These are phyloP conservation scores for Eclectus roratus DNA, from an alignment of 2,113 vertebrate species.

Conservation along the genomic window DNA sequence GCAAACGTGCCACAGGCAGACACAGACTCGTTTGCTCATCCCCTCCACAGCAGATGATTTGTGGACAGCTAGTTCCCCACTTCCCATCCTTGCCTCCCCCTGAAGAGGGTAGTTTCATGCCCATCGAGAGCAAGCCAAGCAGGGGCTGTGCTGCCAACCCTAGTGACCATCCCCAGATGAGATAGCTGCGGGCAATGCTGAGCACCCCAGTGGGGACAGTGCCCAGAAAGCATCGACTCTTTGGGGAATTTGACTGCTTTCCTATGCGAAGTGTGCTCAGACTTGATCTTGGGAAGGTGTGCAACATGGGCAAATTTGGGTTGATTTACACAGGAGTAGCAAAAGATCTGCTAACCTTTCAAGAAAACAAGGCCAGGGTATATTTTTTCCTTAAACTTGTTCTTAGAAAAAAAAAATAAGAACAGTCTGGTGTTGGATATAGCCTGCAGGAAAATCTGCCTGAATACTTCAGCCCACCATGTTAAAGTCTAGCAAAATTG, in stretches of 20 bases:
- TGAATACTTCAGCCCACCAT: background rate
- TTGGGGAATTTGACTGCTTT: background rate
- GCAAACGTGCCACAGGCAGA: accelerated
- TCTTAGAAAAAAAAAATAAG: background rate
- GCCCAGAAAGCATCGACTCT: background rate
- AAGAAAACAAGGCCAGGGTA: background rate
- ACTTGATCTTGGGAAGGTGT: background rate
- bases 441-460: background rate
- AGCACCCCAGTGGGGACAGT: accelerated
- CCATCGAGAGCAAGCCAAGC: accelerated
- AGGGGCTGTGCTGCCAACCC: background rate
- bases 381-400: background rate
- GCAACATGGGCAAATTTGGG: background rate
- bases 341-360: background rate
- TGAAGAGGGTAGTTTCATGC: background rate
- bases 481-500: background rate
- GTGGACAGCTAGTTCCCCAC: background rate
- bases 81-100: background rate
- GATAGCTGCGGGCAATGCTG: accelerated
- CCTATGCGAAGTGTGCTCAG: background rate
- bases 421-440: background rate
- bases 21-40: background rate
- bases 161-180: accelerated
- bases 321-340: background rate
- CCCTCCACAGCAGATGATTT: background rate